Base-by-base conservation (phyloP, 2,888 invertebrate species). In the Tribolium freemani region DNA sequence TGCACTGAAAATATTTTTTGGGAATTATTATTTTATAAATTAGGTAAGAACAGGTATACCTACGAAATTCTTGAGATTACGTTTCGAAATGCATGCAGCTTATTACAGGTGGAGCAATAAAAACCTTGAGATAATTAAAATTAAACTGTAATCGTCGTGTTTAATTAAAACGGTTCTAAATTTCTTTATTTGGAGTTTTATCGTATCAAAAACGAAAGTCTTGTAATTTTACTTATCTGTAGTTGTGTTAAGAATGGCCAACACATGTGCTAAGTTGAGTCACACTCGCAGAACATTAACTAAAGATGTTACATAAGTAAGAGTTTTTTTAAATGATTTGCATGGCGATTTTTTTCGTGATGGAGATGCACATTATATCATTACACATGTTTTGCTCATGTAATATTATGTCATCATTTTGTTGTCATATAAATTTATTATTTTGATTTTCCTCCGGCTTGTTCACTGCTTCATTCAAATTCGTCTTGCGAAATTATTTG, bases 251-350 rank as follows among this genome's bases (percentile, higher is more conserved):
- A 63, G 63, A 51, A 63, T 63, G 63, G 63, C 30, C 63, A 66
- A 66, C 54, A 66, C 56, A 68, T 68, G 66, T 56, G 68, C 11
- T 54, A 16, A 66, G 53, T 68, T 68, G 68, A 58, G 66, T 66
- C 66, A 66, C 58, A 57, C 58, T 58, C 50, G 57, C 57, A 21
- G 13, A 56, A 48, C 67, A 56, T 67, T 48, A 56, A 53, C 56
- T 56, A 26, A 68, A 58, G 68, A 68, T 68, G 68, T 68, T 68
- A 68, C 68, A 57, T 58, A 68, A 64, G 53, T 44, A 31, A 44
- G 16, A 26, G 16, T 30, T 54, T 54, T 64, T 64, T 66, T 66
- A 53, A 54, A 66, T 66, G 53, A 66, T 66, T 66, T 66, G 66
- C 66, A 66, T 66, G 66, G 9, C 6, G 26, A 66, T 66, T 66